Evolutionary conservation across 2,888 invertebrate species (phyloP).

Genomic region (Hedya salicella): DNA sequence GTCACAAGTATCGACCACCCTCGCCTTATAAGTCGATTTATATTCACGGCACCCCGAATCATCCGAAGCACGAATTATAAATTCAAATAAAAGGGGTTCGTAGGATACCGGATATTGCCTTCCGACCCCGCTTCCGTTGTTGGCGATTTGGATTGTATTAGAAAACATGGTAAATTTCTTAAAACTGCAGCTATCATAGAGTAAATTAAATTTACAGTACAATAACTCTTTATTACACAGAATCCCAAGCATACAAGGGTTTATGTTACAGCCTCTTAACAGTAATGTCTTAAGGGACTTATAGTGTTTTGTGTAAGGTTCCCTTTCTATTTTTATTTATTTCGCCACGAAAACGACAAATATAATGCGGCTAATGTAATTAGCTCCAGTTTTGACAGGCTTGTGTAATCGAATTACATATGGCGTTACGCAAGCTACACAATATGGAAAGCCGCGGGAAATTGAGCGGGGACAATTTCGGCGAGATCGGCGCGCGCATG

Average conservation of each 20-base stretch:
- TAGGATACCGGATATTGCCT: constrained; percentile 80
- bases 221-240: too few relatives aligned
- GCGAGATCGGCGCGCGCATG: constrained; percentile 76
- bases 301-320: too few relatives aligned
- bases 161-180: background rate
- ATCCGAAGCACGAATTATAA: constrained; percentile 79
- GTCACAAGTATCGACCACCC: constrained; percentile 44
- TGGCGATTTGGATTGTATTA: constrained; percentile 46
- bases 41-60: constrained; percentile 69
- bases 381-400: constrained; percentile 23
- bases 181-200: background rate
- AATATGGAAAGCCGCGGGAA: constrained; percentile 80
- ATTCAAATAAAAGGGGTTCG: constrained; percentile 78
- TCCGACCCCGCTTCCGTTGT: constrained; percentile 71
- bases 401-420: constrained; percentile 77
- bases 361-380: constrained; percentile 15
- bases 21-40: constrained; percentile 62
- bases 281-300: too few relatives aligned
- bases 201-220: too few relatives aligned
- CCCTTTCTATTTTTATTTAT: too few relatives aligned
- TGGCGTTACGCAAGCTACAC: constrained; percentile 61
- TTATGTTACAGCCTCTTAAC: too few relatives aligned
- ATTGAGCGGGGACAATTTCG: constrained; percentile 81
- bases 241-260: too few relatives aligned
- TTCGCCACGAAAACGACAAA: too few relatives aligned